These are phyloP conservation scores for Bubo blakistoni DNA, from an alignment of 2,113 vertebrate species.

Conservation along the genomic window DNA sequence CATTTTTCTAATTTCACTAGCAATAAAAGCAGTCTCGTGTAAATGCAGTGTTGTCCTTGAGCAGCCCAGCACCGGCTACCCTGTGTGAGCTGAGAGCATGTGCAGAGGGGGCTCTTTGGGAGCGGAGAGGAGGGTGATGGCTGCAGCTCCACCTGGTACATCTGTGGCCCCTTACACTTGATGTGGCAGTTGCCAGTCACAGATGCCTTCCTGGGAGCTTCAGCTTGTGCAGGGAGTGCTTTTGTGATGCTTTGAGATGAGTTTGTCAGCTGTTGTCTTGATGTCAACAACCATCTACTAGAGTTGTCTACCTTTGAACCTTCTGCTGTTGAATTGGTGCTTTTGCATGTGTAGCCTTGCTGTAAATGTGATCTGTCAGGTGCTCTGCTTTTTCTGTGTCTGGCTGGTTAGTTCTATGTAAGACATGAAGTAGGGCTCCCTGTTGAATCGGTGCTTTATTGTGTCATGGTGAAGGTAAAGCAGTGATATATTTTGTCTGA, in stretches of 20 bases:
- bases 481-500: not conserved
- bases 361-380: not conserved
- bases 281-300: not conserved
- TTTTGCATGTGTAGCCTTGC: not conserved
- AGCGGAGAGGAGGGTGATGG: not conserved
- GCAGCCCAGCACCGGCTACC: rapidly evolving
- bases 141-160: not conserved
- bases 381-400: not conserved
- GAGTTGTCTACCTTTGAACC: not conserved
- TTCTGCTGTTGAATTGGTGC: not conserved
- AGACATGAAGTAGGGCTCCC: not conserved
- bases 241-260: not conserved
- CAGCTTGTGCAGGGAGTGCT: not conserved
- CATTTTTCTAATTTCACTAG: not conserved
- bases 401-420: not conserved
- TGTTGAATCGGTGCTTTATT: not conserved
- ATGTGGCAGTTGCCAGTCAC: not conserved
- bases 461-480: not conserved
- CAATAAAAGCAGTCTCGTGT: not conserved
- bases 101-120: not conserved
- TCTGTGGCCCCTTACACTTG: not conserved
- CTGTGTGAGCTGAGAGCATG: rapidly evolving
- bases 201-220: not conserved
- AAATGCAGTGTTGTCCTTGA: rapidly evolving
- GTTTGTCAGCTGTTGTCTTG: not conserved